These are phyloP conservation scores for Julus scanicus DNA, from an alignment of 2,888 invertebrate genomes.

Conservation along the genomic window DNA sequence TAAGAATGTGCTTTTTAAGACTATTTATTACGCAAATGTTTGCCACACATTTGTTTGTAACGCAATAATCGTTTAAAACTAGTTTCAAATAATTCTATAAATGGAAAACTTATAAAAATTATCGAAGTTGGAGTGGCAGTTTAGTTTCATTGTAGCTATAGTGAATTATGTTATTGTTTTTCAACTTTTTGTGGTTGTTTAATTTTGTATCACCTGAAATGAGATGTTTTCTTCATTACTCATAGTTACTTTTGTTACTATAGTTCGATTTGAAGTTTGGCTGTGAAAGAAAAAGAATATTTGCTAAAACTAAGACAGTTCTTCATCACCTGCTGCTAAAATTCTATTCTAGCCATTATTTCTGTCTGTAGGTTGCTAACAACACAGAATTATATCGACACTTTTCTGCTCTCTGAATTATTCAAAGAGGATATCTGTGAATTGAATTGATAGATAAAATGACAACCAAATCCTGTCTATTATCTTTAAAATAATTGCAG, in stretches of 20 bases:
- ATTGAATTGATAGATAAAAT: background rate
- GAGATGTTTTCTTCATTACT: background rate
- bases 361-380: background rate
- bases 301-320: slow-evolving; percentile 5
- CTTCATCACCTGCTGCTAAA: background rate
- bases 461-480: background rate
- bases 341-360: background rate
- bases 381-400: background rate
- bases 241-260: background rate
- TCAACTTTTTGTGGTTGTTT: background rate
- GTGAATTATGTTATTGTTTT: background rate
- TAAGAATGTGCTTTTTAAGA: background rate
- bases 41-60: no score
- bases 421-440: background rate
- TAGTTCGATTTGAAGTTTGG: background rate
- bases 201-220: background rate
- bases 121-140: no score
- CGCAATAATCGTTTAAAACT: no score
- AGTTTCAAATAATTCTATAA: no score
- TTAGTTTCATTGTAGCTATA: background rate
- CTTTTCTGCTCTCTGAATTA: background rate
- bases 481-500: background rate
- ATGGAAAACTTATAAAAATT: no score
- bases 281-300: background rate
- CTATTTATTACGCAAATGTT: no score